These are phyloP conservation scores for Syngnathus scovelli DNA, from an alignment of 2,113 vertebrate species.

Conservation along the genomic window DNA sequence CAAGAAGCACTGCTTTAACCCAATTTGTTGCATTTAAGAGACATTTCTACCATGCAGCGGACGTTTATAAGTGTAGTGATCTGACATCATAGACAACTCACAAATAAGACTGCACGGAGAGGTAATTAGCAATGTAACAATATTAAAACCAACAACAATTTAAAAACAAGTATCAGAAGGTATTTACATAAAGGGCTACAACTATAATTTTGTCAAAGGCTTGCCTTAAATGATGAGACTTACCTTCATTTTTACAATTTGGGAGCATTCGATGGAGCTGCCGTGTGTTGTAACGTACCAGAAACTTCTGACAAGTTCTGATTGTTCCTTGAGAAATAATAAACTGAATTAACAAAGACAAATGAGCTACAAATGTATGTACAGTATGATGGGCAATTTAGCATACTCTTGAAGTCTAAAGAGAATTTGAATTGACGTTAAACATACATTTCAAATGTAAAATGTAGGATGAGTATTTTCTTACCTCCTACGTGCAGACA, in stretches of 20 bases:
- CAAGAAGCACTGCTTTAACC: background rate
- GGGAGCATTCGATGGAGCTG: constrained; percentile 80
- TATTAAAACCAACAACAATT: too few relatives aligned
- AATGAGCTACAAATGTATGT: background rate
- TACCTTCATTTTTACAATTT: constrained; percentile 81
- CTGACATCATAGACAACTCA: background rate
- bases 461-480: constrained; percentile 10
- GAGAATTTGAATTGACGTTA: background rate
- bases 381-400: too few relatives aligned
- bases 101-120: background rate
- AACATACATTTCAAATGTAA: background rate
- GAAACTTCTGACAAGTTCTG: constrained; percentile 91
- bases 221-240: constrained; percentile 17
- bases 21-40: background rate
- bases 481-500: constrained; percentile 89
- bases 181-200: background rate
- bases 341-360: background rate
- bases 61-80: background rate
- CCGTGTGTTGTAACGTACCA: constrained; percentile 82
- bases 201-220: background rate
- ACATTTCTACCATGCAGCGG: background rate
- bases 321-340: constrained; percentile 79
- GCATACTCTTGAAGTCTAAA: background rate
- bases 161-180: background rate
- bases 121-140: too few relatives aligned